phyloP scores from a whole-genome alignment of 2,888 invertebrate species.

The Pristionchus entomophagus region DNA sequence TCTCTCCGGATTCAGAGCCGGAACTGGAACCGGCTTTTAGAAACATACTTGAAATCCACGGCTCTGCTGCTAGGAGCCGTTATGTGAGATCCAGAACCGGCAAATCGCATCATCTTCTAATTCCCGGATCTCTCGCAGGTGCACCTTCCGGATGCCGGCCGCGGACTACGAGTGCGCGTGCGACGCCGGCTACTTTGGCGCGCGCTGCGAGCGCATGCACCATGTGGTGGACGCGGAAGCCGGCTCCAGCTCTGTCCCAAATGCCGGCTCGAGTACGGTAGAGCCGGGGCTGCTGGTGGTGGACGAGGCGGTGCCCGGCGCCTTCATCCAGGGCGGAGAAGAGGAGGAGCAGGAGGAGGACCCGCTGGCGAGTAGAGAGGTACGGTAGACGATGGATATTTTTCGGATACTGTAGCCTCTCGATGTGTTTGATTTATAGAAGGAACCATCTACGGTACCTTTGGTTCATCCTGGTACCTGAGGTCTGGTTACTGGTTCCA shows the following conservation, averaged over 20 bases:
- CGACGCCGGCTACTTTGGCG: slow-evolving; percentile 37
- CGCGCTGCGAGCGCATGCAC: slow-evolving; percentile 21
- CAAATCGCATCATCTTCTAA: background rate
- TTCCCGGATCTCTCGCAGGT: background rate
- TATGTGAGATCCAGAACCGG: background rate
- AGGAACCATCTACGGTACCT: too few species aligned
- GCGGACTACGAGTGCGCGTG: slow-evolving; percentile 39
- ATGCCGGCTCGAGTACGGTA: background rate
- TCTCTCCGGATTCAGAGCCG: too few species aligned
- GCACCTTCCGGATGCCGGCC: slow-evolving; percentile 43
- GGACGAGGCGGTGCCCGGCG: too few species aligned
- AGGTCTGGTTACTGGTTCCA: too few species aligned
- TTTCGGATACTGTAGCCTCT: too few species aligned
- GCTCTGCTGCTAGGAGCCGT: background rate
- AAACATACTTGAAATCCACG: background rate
- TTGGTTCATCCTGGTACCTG: too few species aligned
- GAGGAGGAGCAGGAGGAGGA: background rate
- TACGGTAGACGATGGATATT: too few species aligned
- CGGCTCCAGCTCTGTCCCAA: background rate
- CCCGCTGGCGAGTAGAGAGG: slow-evolving; percentile 25
- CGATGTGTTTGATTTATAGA: background rate
- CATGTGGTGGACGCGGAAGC: slow-evolving; percentile 5
- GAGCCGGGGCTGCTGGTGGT: background rate
- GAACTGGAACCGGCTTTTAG: background rate
- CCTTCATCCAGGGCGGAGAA: background rate